Evolutionary conservation across 1,140 invertebrate genomes (phyloP).

Genomic region (Oryctes rhinoceros): DNA sequence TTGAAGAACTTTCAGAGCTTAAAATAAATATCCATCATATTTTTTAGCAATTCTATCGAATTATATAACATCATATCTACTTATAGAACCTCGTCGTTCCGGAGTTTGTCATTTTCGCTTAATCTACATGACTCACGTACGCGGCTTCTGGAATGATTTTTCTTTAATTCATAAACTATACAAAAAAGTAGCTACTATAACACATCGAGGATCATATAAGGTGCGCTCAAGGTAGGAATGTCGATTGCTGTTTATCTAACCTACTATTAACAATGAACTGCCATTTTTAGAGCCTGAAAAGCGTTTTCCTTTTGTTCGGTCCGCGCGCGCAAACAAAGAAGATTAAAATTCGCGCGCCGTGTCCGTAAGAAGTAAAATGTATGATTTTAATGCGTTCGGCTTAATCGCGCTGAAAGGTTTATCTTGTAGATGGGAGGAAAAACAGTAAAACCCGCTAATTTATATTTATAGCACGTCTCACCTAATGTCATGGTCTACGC

Average conservation of each 20-base stretch:
- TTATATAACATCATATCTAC: too few relatives aligned
- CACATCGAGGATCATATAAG: constrained; percentile 1
- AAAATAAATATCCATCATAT: too few relatives aligned
- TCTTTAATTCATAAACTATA: constrained; percentile 11
- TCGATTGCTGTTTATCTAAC: constrained; percentile 12
- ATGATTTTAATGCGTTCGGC: too few relatives aligned
- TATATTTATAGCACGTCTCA: too few relatives aligned
- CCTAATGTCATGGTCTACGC: too few relatives aligned
- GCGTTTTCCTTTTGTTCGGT: not conserved
- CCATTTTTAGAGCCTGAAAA: not conserved
- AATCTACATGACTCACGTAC: not conserved
- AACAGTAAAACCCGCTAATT: too few relatives aligned
- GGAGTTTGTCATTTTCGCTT: too few relatives aligned
- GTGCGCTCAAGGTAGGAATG: constrained; percentile 6
- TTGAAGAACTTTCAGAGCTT: too few relatives aligned
- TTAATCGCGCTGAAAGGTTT: too few relatives aligned
- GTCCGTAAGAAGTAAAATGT: not conserved
- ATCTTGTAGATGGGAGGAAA: too few relatives aligned
- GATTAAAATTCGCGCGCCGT: not conserved
- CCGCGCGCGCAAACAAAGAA: not conserved
- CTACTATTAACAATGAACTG: constrained; percentile 18
- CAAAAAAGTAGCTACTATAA: not conserved
- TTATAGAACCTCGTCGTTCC: too few relatives aligned
- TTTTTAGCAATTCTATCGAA: too few relatives aligned
- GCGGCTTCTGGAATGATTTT: not conserved